Evolutionary conservation across 2,888 invertebrate species (phyloP), one percentile per base, ranked within the genome.

Genomic region (Allacma fusca): DNA sequence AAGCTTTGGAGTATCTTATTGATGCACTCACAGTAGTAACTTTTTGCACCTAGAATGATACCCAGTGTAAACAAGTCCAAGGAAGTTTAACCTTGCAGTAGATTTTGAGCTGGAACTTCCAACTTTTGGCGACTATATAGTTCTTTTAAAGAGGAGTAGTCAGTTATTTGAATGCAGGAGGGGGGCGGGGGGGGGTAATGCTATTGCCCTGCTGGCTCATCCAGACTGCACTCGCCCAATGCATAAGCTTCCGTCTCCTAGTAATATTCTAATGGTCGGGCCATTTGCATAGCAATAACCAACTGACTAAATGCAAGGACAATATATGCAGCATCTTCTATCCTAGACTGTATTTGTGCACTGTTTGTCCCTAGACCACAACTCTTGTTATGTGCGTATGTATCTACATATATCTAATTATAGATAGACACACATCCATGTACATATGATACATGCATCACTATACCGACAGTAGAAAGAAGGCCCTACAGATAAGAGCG

Each of bases 211-310:
- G 50, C 50, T n/a, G 50, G n/a, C 50, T 50, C 50, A 50, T 50
- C 50, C 50, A 9, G 50, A 50, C 50, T 50, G 50, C 50, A 50
- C 50, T 50, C n/a, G 50, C 50, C 4, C 12, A 19, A 12, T 65
- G 65, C 26, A 65, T 28, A 65, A 28, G 65, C 65, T 28, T 19
- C 65, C 65, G 28, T 34, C 40, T 71, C 71, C 29, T 40, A 19
- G 43, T 29, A 43, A 70, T 40, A 44, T 21, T 70, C 23, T 44
- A 70, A 70, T 44, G 44, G 44, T 12, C 50, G 57, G 29, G 71
- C 57, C 71, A 57, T 71, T 71, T 71, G 57, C 71, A 71, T 71
- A 57, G 71, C 71, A 57, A 71, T 71, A 50, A 57, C 71, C 69
- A 28, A 50, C 28, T 71, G 71, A 29, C 57, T 71, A 71, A 71